Conservation (phyloP, 2,888 invertebrate genomes). For the Brenthis hecate region DNA sequence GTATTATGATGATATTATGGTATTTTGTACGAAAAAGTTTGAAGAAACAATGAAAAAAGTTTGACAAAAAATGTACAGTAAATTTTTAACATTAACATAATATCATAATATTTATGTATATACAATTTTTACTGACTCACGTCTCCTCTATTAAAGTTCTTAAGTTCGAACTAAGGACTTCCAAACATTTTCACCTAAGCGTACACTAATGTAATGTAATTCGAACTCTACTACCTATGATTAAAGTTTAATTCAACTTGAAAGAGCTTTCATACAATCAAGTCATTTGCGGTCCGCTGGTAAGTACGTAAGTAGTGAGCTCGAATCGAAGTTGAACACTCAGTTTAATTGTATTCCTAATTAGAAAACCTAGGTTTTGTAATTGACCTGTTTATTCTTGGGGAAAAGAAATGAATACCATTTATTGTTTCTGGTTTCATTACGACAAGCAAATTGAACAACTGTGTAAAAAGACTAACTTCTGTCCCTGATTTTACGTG, state of each 20-base stretch:
- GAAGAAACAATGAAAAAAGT: too few species aligned
- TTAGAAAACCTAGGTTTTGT: conserved; percentile 38
- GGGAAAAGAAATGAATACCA: conserved; percentile 3
- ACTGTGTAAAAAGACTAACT: too few species aligned
- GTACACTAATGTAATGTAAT: background rate
- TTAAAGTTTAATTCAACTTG: conserved; percentile 19
- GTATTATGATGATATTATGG: too few species aligned
- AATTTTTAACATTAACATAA: too few species aligned
- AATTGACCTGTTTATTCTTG: conserved; percentile 36
- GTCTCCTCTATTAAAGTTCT: conserved; percentile 11
- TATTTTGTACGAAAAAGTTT: too few species aligned
- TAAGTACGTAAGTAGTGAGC: conserved; percentile 39
- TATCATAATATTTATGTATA: background rate
- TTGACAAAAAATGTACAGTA: too few species aligned
- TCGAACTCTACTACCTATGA: background rate
- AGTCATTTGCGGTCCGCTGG: conserved; percentile 38
- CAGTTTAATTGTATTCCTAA: conserved; percentile 42
- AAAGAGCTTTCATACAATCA: conserved; percentile 18
- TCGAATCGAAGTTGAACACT: conserved; percentile 38
- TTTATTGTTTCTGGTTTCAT: background rate
- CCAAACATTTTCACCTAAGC: conserved; percentile 22
- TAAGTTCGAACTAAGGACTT: conserved; percentile 16
- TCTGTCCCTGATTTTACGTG: too few species aligned
- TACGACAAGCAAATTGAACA: too few species aligned
- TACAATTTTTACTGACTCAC: conserved; percentile 13